Evolutionary conservation across 1,140 invertebrate genomes (phyloP).

Genomic region (Hyles vespertilio): DNA sequence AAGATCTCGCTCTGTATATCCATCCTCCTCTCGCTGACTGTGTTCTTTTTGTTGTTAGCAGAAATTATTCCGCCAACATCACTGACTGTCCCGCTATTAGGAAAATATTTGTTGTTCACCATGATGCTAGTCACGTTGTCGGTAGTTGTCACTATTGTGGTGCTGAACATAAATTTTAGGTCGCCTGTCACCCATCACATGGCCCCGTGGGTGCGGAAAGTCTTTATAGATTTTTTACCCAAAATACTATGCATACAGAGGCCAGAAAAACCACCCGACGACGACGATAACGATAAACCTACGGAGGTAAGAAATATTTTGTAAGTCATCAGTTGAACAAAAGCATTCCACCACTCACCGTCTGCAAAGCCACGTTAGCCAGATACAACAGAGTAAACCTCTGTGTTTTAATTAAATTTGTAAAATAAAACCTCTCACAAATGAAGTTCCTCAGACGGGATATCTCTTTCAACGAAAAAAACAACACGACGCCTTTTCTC

Average conservation of each 20-base stretch:
- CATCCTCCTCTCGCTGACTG: slow-evolving; percentile 97
- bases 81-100: slow-evolving; percentile 96
- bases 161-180: slow-evolving; percentile 99
- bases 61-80: slow-evolving; percentile 99
- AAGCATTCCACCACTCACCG: slow-evolving; percentile 21
- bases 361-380: slow-evolving; percentile 13
- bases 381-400: slow-evolving; percentile 18
- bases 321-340: slow-evolving; percentile 14
- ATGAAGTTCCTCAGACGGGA: slow-evolving; percentile 40
- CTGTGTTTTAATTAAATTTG: slow-evolving; percentile 50
- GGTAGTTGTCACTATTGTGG: slow-evolving; percentile 97
- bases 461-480: slow-evolving; percentile 49
- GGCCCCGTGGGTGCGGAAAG: slow-evolving; percentile 90
- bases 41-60: slow-evolving; percentile 98
- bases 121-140: slow-evolving; percentile 99
- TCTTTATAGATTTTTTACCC: slow-evolving; percentile 94
- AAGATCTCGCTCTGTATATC: slow-evolving; percentile 99
- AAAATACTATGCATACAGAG: slow-evolving; percentile 90
- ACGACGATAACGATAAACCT: slow-evolving; percentile 82
- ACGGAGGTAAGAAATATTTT: slow-evolving; percentile 75
- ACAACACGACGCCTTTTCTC: slow-evolving; percentile 48
- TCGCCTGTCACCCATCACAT: slow-evolving; percentile 97
- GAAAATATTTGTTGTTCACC: slow-evolving; percentile 99
- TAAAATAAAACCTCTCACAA: slow-evolving; percentile 47
- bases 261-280: slow-evolving; percentile 82